These are phyloP conservation scores for Lindbergichthys nudifrons DNA, from an alignment of 2,797 vertebrate species.

Conservation along the genomic window DNA sequence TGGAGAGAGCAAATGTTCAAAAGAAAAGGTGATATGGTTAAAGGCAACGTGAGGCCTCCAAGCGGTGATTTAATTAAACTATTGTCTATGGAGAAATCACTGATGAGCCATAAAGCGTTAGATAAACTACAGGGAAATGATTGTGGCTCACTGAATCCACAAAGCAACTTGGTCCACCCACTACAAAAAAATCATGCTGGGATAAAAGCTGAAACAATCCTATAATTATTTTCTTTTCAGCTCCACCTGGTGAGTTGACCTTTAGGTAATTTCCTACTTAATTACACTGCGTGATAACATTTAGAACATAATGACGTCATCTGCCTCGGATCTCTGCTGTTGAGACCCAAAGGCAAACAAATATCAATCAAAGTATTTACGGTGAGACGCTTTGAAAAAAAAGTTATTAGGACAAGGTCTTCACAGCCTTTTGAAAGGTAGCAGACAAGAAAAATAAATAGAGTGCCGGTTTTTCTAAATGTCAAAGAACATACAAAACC, in stretches of 20 bases:
- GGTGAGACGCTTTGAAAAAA: slow-evolving; percentile 6
- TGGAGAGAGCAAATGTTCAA: slow-evolving; percentile 4
- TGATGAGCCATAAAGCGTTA: slow-evolving; percentile 30
- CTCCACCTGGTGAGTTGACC: slow-evolving; percentile 69
- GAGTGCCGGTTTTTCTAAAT: slow-evolving; percentile 68
- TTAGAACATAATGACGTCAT: slow-evolving; percentile 55
- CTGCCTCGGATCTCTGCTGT: slow-evolving; percentile 32
- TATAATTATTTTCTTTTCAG: slow-evolving; percentile 58
- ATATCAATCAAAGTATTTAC: slow-evolving; percentile 43
- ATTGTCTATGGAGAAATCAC: slow-evolving; percentile 27
- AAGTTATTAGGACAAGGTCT: slow-evolving; percentile 31
- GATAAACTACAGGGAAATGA: slow-evolving; percentile 43
- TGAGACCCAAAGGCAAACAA: slow-evolving; percentile 44
- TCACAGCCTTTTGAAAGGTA: slow-evolving; percentile 38
- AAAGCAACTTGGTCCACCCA: slow-evolving; percentile 2
- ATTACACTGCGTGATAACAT: slow-evolving; percentile 61
- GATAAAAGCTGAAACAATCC: slow-evolving; percentile 62
- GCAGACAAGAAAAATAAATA: slow-evolving; percentile 19
- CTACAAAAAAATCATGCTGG: neutral
- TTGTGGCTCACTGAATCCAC: slow-evolving; percentile 32
- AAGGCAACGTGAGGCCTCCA: slow-evolving; percentile 27
- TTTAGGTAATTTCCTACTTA: slow-evolving; percentile 68
- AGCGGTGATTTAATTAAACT: slow-evolving; percentile 35
- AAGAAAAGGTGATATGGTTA: slow-evolving; percentile 21
- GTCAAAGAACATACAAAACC: slow-evolving; percentile 73